Conservation (phyloP, 2,797 vertebrate genomes). For the Sebastes goodei region DNA sequence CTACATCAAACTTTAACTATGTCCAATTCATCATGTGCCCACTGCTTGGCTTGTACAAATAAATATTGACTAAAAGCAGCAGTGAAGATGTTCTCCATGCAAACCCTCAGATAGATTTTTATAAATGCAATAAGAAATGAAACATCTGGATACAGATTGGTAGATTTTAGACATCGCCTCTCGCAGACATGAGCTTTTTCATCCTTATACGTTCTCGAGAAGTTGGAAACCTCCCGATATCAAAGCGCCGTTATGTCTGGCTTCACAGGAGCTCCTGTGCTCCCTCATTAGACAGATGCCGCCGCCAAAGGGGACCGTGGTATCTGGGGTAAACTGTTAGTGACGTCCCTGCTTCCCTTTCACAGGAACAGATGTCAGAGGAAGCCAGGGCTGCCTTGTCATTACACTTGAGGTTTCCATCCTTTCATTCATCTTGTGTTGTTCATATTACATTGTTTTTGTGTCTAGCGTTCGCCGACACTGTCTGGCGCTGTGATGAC, state of each 20-base stretch:
- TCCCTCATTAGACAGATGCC: conserved; percentile 74
- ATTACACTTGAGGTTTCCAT: conserved; percentile 57
- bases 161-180: background rate
- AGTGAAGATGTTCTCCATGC: background rate
- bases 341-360: conserved; percentile 50
- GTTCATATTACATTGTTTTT: conserved; percentile 14
- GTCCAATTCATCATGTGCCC: background rate
- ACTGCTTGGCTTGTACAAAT: background rate
- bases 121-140: background rate
- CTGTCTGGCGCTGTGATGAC: background rate
- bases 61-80: background rate
- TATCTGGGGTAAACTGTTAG: conserved; percentile 72
- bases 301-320: conserved; percentile 59
- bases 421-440: conserved; percentile 13
- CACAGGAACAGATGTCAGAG: conserved; percentile 63
- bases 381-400: conserved; percentile 38
- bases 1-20: conserved; percentile 33
- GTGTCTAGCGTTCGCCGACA: background rate
- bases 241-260: conserved; percentile 56
- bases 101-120: background rate
- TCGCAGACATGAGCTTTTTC: background rate
- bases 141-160: background rate
- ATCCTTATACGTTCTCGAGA: conserved; percentile 16
- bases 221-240: conserved; percentile 37
- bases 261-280: conserved; percentile 53